Evolutionary conservation across 2,888 invertebrate genomes (phyloP).

Genomic region (Subacronicta megacephala): DNA sequence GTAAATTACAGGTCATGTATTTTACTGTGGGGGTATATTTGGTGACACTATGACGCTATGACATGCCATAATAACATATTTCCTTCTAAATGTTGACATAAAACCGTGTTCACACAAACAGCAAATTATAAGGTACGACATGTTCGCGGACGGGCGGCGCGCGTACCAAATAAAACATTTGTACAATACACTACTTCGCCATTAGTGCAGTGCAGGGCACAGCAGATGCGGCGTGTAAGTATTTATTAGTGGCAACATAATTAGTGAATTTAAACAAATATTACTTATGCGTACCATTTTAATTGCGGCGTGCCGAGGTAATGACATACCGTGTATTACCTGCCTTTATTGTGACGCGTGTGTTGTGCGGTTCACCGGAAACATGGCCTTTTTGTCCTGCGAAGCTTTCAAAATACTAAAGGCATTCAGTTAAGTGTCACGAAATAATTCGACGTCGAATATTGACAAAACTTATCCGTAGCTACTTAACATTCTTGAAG

Average conservation of each 20-base stretch:
- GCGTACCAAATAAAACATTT: slow-evolving; percentile 79
- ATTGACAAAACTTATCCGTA: slow-evolving; percentile 54
- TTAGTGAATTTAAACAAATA: slow-evolving; percentile 88
- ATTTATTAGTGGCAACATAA: slow-evolving; percentile 85
- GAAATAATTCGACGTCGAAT: slow-evolving; percentile 43
- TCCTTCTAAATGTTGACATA: slow-evolving; percentile 54
- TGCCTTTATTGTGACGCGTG: slow-evolving; percentile 57
- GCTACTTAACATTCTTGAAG: slow-evolving; percentile 55
- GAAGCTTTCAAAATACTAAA: slow-evolving; percentile 36
- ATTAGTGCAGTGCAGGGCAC: slow-evolving; percentile 65
- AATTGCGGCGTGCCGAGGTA: slow-evolving; percentile 75
- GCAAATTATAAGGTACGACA: slow-evolving; percentile 75
- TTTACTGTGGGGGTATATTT: no score
- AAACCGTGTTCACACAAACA: slow-evolving; percentile 72
- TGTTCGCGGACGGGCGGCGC: slow-evolving; percentile 60
- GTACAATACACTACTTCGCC: slow-evolving; percentile 72
- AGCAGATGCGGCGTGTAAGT: slow-evolving; percentile 86
- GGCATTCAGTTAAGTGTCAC: slow-evolving; percentile 21
- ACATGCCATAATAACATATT: slow-evolving; percentile 36
- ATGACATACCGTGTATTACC: slow-evolving; percentile 70
- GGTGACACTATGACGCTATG: slow-evolving; percentile 43
- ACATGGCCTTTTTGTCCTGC: slow-evolving; percentile 51
- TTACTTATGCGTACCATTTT: slow-evolving; percentile 84
- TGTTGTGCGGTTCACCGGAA: slow-evolving; percentile 63
- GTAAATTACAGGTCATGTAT: no score